Evolutionary conservation across 2,113 vertebrate species (phyloP).

Genomic region (Bambusicola thoracicus): DNA sequence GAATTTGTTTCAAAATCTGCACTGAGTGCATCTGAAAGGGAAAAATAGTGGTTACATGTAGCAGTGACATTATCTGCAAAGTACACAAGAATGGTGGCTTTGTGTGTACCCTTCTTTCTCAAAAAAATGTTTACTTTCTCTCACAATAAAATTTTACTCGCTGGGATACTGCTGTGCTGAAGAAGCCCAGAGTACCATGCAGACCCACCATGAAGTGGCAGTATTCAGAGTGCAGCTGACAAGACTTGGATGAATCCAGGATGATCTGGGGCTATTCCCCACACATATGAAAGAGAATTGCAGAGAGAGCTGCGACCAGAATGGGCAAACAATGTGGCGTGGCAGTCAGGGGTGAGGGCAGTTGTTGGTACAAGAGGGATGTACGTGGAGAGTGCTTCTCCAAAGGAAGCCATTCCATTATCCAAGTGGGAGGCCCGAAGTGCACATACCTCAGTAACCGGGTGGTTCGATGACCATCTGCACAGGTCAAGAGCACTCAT

Average conservation of each 20-base stretch:
- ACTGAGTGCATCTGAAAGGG: not conserved
- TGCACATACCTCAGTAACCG: not conserved
- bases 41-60: not conserved
- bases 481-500: not conserved
- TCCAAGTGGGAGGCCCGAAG: not conserved
- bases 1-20: not conserved
- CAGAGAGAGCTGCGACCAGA: not conserved
- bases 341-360: not conserved
- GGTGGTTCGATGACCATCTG: not conserved
- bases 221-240: not conserved
- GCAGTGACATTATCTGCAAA: not conserved
- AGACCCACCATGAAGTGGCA: no score
- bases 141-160: not conserved
- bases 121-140: not conserved
- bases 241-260: not conserved
- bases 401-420: not conserved
- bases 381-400: not conserved
- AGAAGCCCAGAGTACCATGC: no score
- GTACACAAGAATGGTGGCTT: not conserved
- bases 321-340: not conserved
- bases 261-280: no score
- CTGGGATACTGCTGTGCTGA: no score
- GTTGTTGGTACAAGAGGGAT: not conserved
- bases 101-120: not conserved
- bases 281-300: not conserved